A percentile compares a stretch with the other conserved stretches of the same genome.
Conservation (phyloP, 2,888 invertebrate genomes). For the Smittia aterrima region DNA sequence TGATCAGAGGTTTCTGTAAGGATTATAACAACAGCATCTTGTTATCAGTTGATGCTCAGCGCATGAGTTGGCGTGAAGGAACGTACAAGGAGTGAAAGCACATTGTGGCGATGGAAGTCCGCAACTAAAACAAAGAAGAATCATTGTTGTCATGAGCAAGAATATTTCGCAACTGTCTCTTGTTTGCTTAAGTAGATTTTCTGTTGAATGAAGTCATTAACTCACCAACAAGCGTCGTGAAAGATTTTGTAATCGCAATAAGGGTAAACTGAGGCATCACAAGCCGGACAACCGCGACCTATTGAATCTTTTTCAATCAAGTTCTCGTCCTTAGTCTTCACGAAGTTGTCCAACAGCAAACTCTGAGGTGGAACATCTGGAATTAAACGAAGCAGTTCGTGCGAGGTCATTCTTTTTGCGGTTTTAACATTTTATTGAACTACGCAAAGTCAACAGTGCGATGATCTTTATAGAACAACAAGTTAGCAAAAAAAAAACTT, state of each 20-base stretch:
- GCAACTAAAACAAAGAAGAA: conserved; percentile 15
- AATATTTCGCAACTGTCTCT: neutral
- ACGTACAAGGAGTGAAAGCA: conserved; percentile 66
- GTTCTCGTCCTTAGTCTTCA: neutral
- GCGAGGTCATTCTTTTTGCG: neutral
- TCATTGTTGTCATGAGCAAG: neutral
- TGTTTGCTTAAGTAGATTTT: no score
- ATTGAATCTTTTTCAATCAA: neutral
- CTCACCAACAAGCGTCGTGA: conserved; percentile 64
- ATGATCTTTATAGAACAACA: conserved; percentile 19
- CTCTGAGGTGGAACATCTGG: neutral
- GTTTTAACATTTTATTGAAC: neutral
- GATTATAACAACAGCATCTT: conserved; percentile 69
- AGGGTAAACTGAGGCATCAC: conserved; percentile 73
- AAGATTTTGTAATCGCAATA: conserved; percentile 73
- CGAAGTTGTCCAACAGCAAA: neutral
- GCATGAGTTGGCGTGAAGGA: conserved; percentile 72
- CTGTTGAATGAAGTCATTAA: no score
- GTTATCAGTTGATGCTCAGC: conserved; percentile 69
- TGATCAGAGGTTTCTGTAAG: conserved; percentile 46
- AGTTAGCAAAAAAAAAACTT: neutral
- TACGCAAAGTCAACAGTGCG: conserved; percentile 1
- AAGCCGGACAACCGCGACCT: conserved; percentile 63
- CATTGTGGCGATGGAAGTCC: conserved; percentile 55
- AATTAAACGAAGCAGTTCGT: neutral